Evolutionary conservation across 2,888 invertebrate species (phyloP), one percentile per base, ranked within the genome.

Genomic region (Polydesmus complanatus): DNA sequence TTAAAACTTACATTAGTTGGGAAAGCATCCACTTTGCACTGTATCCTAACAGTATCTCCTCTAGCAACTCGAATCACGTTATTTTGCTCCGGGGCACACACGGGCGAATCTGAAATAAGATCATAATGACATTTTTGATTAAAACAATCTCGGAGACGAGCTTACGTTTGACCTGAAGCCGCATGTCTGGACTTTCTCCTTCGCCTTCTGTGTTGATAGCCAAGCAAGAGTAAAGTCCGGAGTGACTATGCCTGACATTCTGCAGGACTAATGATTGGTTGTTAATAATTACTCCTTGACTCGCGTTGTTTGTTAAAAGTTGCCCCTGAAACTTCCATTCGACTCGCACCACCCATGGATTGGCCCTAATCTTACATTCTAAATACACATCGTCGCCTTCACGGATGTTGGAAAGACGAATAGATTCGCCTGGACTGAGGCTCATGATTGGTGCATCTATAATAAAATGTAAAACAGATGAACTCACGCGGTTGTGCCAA

Each of bases 301-400:
- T 63, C 3, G 65, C 22, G 47, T 60, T 56, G 21, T 21, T 48
- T 14, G 23, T 18, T 18, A 56, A n/a, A 11, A 22, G 25, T 37
- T 48, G 51, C n/a, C 57, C 56, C 62, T 64, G 57, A 61, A 62
- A 64, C 19, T 55, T 53, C 64, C 64, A 64, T 58, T 64, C 58
- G 27, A 62, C 58, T 27, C 51, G 49, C 14, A 48, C n/a, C 27
- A 57, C 57, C 23, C 27, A 25, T 23, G 64, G 64, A 58, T 64
- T 62, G 11, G 64, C 50, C 47, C 51, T 19, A n/a, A 62, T 53
- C 21, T 27, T 61, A 52, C 64, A 64, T 50, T 64, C 64, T 19
- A 64, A 58, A 74, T 89, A 89, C 62, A 88, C 89, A 74, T 89
- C 89, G 71, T 88, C 89, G 47, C 88, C 88, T 58, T 64, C 64